phyloP scores from a whole-genome alignment of 2,888 invertebrate species.

The Xestia c-nigrum region DNA sequence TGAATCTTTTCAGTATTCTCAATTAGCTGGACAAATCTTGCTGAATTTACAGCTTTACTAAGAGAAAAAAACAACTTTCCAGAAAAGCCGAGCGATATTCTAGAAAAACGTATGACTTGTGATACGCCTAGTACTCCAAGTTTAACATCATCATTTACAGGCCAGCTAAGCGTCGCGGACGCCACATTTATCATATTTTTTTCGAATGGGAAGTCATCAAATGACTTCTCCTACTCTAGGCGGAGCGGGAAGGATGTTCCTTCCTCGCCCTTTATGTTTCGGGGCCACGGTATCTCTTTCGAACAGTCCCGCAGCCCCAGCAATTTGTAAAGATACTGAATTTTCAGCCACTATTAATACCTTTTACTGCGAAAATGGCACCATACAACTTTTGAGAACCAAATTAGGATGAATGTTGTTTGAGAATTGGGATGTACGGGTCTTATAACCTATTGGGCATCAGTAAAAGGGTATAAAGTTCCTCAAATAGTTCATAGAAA shows the following conservation, averaged over 20 bases:
- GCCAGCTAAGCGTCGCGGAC: background rate
- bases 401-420: background rate
- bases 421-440: background rate
- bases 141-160: background rate
- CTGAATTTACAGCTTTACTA: background rate
- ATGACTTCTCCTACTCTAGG: too few relatives aligned
- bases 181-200: background rate
- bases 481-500: background rate
- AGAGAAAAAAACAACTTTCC: too few relatives aligned
- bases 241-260: too few relatives aligned
- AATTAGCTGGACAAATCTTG: background rate
- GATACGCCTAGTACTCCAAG: background rate
- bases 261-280: too few relatives aligned
- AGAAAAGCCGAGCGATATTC: background rate
- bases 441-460: background rate
- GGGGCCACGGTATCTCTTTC: too few relatives aligned
- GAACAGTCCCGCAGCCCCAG: too few relatives aligned
- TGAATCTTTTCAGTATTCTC: background rate
- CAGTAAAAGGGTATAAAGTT: background rate
- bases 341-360: background rate
- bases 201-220: too few relatives aligned
- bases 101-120: background rate
- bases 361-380: background rate
- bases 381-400: background rate
- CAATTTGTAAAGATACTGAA: background rate